These are phyloP conservation scores for Echinops telfairi DNA, from an alignment of 2,113 vertebrate species.

Conservation along the genomic window DNA sequence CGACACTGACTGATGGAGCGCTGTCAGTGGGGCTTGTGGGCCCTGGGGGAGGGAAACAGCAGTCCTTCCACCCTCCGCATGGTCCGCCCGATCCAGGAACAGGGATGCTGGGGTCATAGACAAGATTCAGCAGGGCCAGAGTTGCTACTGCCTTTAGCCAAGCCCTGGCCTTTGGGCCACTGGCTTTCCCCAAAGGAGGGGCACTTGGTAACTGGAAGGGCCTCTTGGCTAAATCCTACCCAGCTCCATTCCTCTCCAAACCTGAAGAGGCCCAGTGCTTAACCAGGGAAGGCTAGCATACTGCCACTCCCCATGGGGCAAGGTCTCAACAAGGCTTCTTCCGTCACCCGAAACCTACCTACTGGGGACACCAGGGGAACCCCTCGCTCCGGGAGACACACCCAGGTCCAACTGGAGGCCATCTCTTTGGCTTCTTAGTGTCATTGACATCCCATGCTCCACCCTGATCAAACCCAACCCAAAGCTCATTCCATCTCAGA, in stretches of 20 bases:
- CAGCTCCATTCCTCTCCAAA: not conserved
- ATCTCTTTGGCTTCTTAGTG: not conserved
- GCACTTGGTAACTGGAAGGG: not conserved
- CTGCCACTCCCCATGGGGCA: not conserved
- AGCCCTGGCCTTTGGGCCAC: not conserved
- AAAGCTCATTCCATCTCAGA: too few species aligned
- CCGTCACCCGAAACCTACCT: not conserved
- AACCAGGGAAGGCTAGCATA: slow-evolving; percentile 7
- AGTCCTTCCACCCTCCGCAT: not conserved
- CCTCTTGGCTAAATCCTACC: not conserved
- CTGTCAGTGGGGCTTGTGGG: not conserved
- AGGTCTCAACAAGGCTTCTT: not conserved
- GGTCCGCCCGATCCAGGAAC: not conserved
- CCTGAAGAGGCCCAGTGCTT: not conserved
- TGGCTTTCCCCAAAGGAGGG: not conserved
- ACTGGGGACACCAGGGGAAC: not conserved
- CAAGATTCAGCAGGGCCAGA: not conserved
- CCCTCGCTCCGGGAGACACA: not conserved
- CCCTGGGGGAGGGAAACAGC: too few species aligned
- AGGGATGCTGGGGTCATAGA: not conserved
- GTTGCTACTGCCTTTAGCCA: not conserved
- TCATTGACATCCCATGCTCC: not conserved
- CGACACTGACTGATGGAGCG: not conserved
- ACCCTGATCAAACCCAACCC: not conserved
- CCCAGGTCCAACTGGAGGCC: not conserved